Conservation (phyloP, 1,140 invertebrate genomes). For the Myzus persicae region DNA sequence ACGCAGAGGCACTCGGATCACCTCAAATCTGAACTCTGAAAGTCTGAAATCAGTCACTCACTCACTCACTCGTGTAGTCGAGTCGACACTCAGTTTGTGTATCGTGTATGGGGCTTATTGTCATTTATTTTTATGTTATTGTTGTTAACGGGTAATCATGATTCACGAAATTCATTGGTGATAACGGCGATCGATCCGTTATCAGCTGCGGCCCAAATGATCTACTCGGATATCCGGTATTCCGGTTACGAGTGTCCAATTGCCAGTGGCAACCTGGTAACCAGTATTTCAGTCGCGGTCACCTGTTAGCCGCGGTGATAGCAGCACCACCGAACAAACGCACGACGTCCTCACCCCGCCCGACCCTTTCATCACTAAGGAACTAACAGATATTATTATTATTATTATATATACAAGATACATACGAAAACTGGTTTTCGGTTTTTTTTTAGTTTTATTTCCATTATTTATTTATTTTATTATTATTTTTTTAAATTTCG, state of each 20-base stretch:
- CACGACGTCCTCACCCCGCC: not conserved
- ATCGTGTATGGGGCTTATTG: not conserved
- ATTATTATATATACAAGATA: not conserved
- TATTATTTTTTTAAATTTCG: conserved; percentile 35
- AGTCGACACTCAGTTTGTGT: not conserved
- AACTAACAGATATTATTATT: not conserved
- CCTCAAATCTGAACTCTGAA: not conserved
- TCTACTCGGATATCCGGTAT: not conserved
- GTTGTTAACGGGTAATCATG: not conserved
- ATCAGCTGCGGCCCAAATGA: not conserved
- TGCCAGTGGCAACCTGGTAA: not conserved
- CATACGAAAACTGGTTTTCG: conserved; percentile 46
- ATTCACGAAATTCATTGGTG: not conserved
- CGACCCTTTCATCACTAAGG: not conserved
- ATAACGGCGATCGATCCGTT: not conserved
- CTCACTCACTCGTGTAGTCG: too few relatives aligned
- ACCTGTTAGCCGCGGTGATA: conserved; percentile 23
- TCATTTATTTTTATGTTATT: not conserved
- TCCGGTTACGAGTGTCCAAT: not conserved
- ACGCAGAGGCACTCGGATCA: not conserved
- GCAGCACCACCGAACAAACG: not conserved
- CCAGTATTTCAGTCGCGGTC: not conserved
- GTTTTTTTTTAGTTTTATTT: conserved; percentile 46
- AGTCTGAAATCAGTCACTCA: not conserved
- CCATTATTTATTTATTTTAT: not conserved